A percentile compares a stretch with the other conserved stretches of the same genome.
phyloP scores from a whole-genome alignment of 2,888 invertebrate genomes.

The Perdita meconis region DNA sequence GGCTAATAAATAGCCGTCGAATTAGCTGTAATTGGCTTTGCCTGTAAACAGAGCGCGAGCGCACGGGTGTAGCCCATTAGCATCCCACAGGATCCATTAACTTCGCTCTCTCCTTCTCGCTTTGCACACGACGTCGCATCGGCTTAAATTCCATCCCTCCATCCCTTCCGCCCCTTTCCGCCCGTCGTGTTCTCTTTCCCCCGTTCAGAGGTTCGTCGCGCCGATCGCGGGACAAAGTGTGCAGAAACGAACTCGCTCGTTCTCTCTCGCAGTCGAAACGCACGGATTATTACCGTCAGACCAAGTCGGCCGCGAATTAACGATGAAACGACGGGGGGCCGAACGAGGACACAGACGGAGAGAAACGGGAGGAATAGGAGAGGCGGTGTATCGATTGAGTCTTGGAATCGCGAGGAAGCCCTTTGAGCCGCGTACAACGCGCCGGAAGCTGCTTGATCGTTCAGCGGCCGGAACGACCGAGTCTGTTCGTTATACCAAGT shows the following conservation, averaged over 20 bases:
- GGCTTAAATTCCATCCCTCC: constrained; percentile 46
- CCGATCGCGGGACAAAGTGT: constrained; percentile 45
- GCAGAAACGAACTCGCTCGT: constrained; percentile 35
- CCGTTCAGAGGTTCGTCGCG: not conserved
- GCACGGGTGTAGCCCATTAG: constrained; percentile 72
- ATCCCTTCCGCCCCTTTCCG: constrained; percentile 20
- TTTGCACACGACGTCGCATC: constrained; percentile 57
- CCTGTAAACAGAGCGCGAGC: constrained; percentile 67
- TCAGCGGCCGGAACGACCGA: constrained; percentile 16
- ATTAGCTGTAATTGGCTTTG: constrained; percentile 72
- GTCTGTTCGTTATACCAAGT: constrained; percentile 46
- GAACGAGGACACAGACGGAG: not conserved
- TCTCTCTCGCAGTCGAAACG: too few relatives aligned
- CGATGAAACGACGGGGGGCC: constrained; percentile 22
- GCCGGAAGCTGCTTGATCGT: constrained; percentile 40
- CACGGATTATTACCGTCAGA: constrained; percentile 39
- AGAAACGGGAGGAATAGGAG: not conserved
- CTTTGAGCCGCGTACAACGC: constrained; percentile 40
- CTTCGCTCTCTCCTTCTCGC: constrained; percentile 57
- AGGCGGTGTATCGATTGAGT: constrained; percentile 54
- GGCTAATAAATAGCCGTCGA: constrained; percentile 71
- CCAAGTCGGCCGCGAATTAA: constrained; percentile 46
- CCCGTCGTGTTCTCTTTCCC: constrained; percentile 5
- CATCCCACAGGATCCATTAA: constrained; percentile 76
- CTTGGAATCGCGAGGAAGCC: constrained; percentile 35